These are phyloP conservation scores for Brachyopa scutellaris DNA, from an alignment of 2,888 invertebrate genomes.

Conservation along the genomic window DNA sequence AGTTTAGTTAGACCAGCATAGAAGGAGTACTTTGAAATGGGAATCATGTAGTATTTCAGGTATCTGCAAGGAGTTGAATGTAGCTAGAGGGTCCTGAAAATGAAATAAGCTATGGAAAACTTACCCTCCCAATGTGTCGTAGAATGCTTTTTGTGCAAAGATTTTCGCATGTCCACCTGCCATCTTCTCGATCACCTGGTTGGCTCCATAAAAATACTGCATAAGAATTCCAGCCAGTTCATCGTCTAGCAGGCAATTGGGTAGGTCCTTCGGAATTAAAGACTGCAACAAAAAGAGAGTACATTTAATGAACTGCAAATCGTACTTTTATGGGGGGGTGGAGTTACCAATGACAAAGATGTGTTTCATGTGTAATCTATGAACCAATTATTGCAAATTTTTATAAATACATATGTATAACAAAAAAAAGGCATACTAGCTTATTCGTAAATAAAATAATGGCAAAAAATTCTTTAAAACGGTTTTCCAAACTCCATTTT, in stretches of 20 bases:
- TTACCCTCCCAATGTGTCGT: slow-evolving; percentile 80
- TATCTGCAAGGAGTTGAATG: slow-evolving; percentile 74
- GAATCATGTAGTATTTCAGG: slow-evolving; percentile 77
- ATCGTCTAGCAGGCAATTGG: slow-evolving; percentile 76
- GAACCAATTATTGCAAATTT: too few relatives aligned
- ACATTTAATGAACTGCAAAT: background rate
- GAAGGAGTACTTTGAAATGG: slow-evolving; percentile 79
- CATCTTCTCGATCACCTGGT: slow-evolving; percentile 76
- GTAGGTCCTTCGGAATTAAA: slow-evolving; percentile 78
- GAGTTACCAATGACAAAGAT: too few relatives aligned
- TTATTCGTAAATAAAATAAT: too few relatives aligned
- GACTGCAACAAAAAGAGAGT: slow-evolving; percentile 68
- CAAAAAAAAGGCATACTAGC: too few relatives aligned
- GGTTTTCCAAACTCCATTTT: too few relatives aligned
- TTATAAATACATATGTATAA: too few relatives aligned
- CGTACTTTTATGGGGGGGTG: too few relatives aligned
- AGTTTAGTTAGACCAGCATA: slow-evolving; percentile 79
- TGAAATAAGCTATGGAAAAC: background rate
- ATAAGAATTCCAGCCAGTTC: slow-evolving; percentile 76
- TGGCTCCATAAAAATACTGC: slow-evolving; percentile 78
- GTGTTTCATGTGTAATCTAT: too few relatives aligned
- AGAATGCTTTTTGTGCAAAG: slow-evolving; percentile 77
- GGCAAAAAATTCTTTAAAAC: background rate
- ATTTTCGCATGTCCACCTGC: slow-evolving; percentile 72
- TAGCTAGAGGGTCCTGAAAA: background rate